Evolutionary conservation across 2,888 invertebrate genomes (phyloP).

Genomic region (Heliconius charithonia): DNA sequence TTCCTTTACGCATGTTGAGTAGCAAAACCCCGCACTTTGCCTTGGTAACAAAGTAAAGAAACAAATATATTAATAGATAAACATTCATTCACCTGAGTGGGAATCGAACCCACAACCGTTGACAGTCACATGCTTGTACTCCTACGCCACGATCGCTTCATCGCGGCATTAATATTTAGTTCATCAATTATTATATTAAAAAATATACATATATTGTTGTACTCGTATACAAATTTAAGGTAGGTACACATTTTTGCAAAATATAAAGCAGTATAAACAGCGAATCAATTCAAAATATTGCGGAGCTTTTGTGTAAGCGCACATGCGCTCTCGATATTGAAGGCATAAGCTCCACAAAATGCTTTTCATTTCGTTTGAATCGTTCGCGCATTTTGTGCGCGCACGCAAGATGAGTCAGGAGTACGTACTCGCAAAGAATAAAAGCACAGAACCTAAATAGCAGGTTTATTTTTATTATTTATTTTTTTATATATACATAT

Average conservation of each 20-base stretch:
- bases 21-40: too few species aligned
- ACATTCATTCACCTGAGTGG: too few species aligned
- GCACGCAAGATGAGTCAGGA: slow-evolving; percentile 63
- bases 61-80: too few species aligned
- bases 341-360: slow-evolving; percentile 72
- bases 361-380: slow-evolving; percentile 81
- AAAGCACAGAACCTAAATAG: slow-evolving; percentile 20
- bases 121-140: too few species aligned
- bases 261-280: slow-evolving; percentile 66
- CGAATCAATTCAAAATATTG: slow-evolving; percentile 71
- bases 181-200: background rate
- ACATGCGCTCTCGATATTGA: slow-evolving; percentile 73
- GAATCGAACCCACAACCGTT: too few species aligned
- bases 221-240: background rate
- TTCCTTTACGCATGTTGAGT: too few species aligned
- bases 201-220: background rate
- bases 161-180: too few species aligned
- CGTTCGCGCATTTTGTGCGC: slow-evolving; percentile 62
- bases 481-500: background rate
- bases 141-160: too few species aligned
- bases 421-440: slow-evolving; percentile 50
- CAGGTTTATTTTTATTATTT: background rate
- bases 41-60: too few species aligned
- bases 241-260: slow-evolving; percentile 47
- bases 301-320: slow-evolving; percentile 69